Base-by-base conservation (phyloP, 2,113 vertebrate genomes). In the Emydura subglobosa region DNA sequence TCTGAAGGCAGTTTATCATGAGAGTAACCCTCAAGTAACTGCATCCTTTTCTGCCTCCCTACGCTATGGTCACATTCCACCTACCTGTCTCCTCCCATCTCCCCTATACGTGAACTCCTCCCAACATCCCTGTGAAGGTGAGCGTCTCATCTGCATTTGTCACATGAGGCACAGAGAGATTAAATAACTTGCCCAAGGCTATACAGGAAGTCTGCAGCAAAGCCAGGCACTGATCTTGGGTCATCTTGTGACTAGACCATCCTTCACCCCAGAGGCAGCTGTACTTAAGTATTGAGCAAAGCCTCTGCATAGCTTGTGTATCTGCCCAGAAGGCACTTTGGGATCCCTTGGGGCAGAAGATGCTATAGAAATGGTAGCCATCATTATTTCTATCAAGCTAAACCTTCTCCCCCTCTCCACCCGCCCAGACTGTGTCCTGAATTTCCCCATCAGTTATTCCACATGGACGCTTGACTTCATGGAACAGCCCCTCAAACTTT, bases 1-100 rank as follows among this genome's bases (percentile, higher is more conserved):
- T 50, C 8, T 83, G 78, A 86, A 90, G 59, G 79, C 54, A 92
- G 84, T 90, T 86, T 90, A 53, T 84, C 85, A 88, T 17, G 74
- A 88, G 61, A 93, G 50, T 72, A 83, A 83, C 59, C 88, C 59
- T 50, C 14, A 22, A 34, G 55, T 65, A 55, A 92, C 72, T 74
- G 86, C 47, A 47, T 92, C 8, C 47, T 47, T 47, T 47, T 85
- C 79, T 12, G 61, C 34, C 47, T 34, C 85, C 61, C 61, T 25
- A 47, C 5, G 27, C 25, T 78, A 59, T 59, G 49, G 51, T 61
- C 55, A 92, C 78, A 83, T 83, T 88, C 49, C 42, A 22, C 83
- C 83, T 92, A 44, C 50, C 78, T 49, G 74, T 65, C 83, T 86
- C 49, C 12, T 94, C n/a, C 79, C 25, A 59, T n/a, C 84, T 24